Evolutionary conservation across 2,797 vertebrate genomes (phyloP).

Genomic region (Mycteria americana): DNA sequence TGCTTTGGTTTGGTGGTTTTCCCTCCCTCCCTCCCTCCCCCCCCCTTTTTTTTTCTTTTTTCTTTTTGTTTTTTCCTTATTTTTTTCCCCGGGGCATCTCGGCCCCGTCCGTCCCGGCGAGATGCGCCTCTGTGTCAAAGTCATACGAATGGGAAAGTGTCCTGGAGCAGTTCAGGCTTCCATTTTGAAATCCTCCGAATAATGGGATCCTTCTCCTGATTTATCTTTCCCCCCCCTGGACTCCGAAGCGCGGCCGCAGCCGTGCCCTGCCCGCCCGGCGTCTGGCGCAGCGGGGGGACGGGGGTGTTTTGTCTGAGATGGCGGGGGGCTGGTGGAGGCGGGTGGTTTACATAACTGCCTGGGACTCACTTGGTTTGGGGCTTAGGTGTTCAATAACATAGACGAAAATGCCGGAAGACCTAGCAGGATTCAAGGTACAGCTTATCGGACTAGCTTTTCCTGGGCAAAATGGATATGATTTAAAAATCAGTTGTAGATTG

Average conservation of each 20-base stretch:
- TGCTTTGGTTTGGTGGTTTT: neutral
- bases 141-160: neutral
- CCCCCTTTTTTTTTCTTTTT: rapidly evolving
- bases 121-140: neutral
- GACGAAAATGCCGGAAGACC: neutral
- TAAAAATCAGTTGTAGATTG: neutral
- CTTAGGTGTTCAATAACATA: neutral
- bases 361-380: neutral
- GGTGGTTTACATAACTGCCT: neutral
- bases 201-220: neutral
- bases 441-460: neutral
- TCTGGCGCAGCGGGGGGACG: neutral
- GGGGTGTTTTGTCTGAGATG: neutral
- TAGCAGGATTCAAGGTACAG: neutral
- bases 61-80: rapidly evolving
- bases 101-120: neutral
- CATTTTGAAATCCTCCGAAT: slow-evolving; percentile 21
- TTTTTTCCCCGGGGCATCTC: neutral
- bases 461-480: neutral
- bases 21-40: too few species aligned
- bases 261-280: neutral
- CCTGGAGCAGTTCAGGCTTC: slow-evolving; percentile 44
- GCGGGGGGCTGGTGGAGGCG: neutral
- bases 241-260: neutral
- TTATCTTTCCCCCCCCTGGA: neutral